Evolutionary conservation across 2,888 invertebrate genomes (phyloP), one percentile per base, ranked within the genome.

Genomic region (Catocala sponsa): DNA sequence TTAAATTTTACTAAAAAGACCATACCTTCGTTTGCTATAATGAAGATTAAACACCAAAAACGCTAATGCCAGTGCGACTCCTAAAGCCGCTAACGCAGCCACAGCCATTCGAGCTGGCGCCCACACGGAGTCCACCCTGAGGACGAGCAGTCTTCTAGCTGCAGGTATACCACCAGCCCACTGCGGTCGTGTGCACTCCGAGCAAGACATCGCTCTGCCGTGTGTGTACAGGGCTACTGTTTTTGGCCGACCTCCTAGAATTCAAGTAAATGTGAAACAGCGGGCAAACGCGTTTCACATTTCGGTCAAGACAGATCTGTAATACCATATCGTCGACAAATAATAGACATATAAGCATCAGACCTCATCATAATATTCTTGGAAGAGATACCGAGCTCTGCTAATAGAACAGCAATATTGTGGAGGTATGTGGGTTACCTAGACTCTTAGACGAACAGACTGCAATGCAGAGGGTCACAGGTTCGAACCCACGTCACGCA

Each of bases 31-130:
- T 85, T 96, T 96, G 71, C 98, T 96, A 85, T 97, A 98, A 88
- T 97, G 97, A 72, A 98, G 93, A 91, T 98, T 98, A 86, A 98
- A 98, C 57, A 96, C 96, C 68, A 98, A 92, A 83, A 98, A 98
- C 5, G 96, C 95, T 25, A 97, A 88, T 0, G 98, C 97, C 55
- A 97, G 86, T 0, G 96, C 95, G 43, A 98, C 97, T 2, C 98
- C 98, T 55, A 97, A 93, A 41, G 96, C 95, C 1, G 98, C 97
- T 32, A 98, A 89, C 4, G 96, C 95, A 0, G 97, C 96, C 4
- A 98, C 96, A 0, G 96, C 96, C 57, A 97, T 93, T 86, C 98
- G 97, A 0, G 98, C 97, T 0, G 96, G 95, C 15, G 96, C 96
- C 81, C 97, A 97, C 62, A 98, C 97, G 1, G 97, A 97, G 76